These are phyloP conservation scores for Chaetogeoica ovagalla DNA, from an alignment of 2,888 invertebrate genomes.

Conservation along the genomic window DNA sequence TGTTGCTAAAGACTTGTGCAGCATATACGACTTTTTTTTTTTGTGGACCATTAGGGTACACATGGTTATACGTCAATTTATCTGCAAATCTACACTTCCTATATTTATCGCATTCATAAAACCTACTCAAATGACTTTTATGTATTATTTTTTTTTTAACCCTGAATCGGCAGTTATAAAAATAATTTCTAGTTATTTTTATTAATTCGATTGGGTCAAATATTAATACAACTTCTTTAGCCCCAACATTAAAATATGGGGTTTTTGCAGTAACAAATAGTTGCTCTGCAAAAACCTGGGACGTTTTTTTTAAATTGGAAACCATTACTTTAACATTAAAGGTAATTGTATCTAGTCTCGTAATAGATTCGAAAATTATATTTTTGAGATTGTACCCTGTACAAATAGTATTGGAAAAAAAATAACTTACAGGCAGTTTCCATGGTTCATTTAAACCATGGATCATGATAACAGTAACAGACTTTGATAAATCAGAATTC, in stretches of 20 bases:
- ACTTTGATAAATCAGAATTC: neutral
- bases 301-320: neutral
- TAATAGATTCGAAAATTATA: neutral
- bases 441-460: neutral
- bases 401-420: conserved; percentile 1
- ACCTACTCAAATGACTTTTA: neutral
- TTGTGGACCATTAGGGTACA: neutral
- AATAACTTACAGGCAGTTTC: neutral
- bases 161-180: neutral
- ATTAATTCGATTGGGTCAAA: neutral
- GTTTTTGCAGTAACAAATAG: neutral
- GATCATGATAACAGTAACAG: conserved; percentile 5
- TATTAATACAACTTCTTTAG: neutral
- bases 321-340: conserved; percentile 2
- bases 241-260: neutral
- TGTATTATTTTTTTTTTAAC: neutral
- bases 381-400: neutral
- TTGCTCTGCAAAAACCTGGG: neutral
- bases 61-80: neutral
- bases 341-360: neutral
- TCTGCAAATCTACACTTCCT: neutral
- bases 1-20: neutral
- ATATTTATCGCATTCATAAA: neutral
- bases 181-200: neutral
- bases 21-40: neutral